Percentiles rank a stretch among this genome's conserved stretches.
phyloP scores from a whole-genome alignment of 2,888 invertebrate genomes.

The Sceliomorpha sp. region DNA sequence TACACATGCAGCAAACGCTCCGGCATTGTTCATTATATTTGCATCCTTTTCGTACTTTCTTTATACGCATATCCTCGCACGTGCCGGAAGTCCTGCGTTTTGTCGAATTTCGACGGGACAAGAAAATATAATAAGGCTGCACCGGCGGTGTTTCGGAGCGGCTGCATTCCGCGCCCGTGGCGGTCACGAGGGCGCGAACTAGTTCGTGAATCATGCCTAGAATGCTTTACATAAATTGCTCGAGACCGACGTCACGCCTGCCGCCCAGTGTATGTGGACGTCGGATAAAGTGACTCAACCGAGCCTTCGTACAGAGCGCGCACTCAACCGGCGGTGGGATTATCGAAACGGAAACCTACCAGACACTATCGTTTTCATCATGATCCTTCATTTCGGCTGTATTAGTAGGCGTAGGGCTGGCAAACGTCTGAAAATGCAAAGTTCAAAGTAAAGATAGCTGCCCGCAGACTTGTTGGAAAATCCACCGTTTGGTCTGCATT shows the following conservation, averaged over 20 bases:
- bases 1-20: too few species aligned
- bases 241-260: conserved; percentile 64
- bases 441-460: too few species aligned
- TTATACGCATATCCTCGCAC: background rate
- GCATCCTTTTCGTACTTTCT: too few species aligned
- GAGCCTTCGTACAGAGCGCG: conserved; percentile 17
- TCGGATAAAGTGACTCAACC: conserved; percentile 56
- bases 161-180: conserved; percentile 71
- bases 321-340: conserved; percentile 13
- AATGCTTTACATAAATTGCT: conserved; percentile 78
- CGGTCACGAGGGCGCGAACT: conserved; percentile 77
- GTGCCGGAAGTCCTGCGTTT: background rate
- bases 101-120: conserved; percentile 16
- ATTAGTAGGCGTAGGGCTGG: too few species aligned
- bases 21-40: too few species aligned
- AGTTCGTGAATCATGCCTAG: conserved; percentile 79
- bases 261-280: conserved; percentile 25
- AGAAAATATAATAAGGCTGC: conserved; percentile 24
- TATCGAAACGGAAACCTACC: conserved; percentile 20
- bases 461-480: too few species aligned
- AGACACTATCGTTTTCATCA: conserved; percentile 13
- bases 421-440: too few species aligned
- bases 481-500: too few species aligned
- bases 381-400: too few species aligned
- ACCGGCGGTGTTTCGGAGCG: conserved; percentile 38